phyloP scores from a whole-genome alignment of 2,888 invertebrate species.

The Spodoptera exigua region DNA sequence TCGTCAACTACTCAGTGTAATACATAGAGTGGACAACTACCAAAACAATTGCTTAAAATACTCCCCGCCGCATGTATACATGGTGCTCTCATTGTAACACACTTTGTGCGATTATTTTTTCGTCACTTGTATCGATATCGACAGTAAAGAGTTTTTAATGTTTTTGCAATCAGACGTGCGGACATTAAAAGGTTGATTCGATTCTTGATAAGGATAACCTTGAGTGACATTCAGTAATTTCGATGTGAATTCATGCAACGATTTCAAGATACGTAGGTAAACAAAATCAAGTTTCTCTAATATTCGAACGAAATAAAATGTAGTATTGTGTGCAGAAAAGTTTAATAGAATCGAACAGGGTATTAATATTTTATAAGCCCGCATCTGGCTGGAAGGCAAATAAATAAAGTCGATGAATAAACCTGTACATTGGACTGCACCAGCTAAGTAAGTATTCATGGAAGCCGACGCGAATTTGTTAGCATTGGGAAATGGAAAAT shows the following conservation, averaged over 20 bases:
- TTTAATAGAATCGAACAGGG: too few species aligned
- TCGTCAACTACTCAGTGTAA: too few species aligned
- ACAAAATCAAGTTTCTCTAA: neutral
- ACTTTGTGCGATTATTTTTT: constrained; percentile 9
- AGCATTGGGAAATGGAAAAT: constrained; percentile 16
- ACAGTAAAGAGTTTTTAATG: constrained; percentile 34
- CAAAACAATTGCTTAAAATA: too few species aligned
- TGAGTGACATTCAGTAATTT: constrained; percentile 3
- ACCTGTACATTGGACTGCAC: constrained; percentile 1
- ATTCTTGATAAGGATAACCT: constrained; percentile 25
- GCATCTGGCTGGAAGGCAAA: constrained; percentile 1
- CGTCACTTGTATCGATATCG: constrained; percentile 20
- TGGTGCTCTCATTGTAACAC: constrained; percentile 12
- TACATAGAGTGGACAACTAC: too few species aligned
- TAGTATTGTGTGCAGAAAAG: too few species aligned
- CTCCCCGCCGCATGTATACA: too few species aligned
- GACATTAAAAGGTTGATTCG: constrained; percentile 14
- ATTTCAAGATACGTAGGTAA: neutral
- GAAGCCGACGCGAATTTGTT: constrained; percentile 3
- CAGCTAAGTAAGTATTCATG: neutral
- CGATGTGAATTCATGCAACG: neutral
- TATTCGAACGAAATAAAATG: too few species aligned
- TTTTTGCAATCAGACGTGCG: constrained; percentile 28
- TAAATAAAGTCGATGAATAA: constrained; percentile 7
- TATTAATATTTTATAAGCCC: too few species aligned